Conservation (phyloP, 2,888 invertebrate genomes). For the Stratiomys singularior region DNA sequence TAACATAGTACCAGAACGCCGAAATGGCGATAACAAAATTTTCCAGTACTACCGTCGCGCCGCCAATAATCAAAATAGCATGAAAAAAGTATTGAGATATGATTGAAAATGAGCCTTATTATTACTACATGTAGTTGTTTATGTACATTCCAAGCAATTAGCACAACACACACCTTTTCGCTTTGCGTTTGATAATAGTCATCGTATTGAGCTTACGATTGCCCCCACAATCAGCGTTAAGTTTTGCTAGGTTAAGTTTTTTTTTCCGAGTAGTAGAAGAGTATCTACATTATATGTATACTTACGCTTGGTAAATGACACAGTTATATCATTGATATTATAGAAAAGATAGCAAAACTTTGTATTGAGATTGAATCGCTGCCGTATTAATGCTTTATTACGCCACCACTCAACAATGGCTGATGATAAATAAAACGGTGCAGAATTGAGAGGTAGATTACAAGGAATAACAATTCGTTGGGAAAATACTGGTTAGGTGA, state of each 20-base stretch:
- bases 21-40: not conserved
- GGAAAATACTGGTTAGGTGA: too few relatives aligned
- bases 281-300: too few relatives aligned
- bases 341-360: too few relatives aligned
- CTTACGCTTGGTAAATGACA: too few relatives aligned
- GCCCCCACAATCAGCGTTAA: not conserved
- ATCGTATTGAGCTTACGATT: not conserved
- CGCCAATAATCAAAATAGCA: not conserved
- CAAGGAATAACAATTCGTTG: too few relatives aligned
- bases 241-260: not conserved
- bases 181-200: not conserved
- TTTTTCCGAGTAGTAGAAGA: too few relatives aligned
- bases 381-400: too few relatives aligned
- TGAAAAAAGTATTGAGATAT: conserved; percentile 8
- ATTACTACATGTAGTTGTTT: not conserved
- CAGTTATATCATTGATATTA: too few relatives aligned
- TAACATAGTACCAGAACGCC: not conserved
- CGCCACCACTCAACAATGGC: too few relatives aligned
- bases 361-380: too few relatives aligned
- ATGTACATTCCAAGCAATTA: conserved; percentile 7
- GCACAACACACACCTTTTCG: conserved; percentile 12
- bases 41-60: not conserved
- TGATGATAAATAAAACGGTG: too few relatives aligned
- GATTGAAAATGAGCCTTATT: not conserved
- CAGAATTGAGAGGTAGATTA: too few relatives aligned